Conservation (phyloP, 2,113 vertebrate species). For the Ciconia maguari region DNA sequence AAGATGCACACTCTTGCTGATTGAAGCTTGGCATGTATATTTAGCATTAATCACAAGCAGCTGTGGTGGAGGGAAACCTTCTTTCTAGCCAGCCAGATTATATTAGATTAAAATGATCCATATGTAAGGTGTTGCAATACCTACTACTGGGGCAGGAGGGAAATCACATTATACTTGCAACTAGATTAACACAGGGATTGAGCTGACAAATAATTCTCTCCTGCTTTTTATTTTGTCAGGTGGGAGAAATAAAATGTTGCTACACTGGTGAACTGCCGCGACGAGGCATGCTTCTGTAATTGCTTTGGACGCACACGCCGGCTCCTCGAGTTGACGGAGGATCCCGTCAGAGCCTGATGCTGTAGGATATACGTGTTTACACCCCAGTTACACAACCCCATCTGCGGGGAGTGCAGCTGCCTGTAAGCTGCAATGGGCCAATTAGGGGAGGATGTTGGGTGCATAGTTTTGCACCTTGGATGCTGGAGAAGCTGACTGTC, state of each 20-base stretch:
- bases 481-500: background rate
- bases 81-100: slow-evolving; percentile 63
- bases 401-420: background rate
- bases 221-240: slow-evolving; percentile 37
- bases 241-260: slow-evolving; percentile 19
- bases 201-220: slow-evolving; percentile 54
- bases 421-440: fast-evolving
- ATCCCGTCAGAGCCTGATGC: background rate
- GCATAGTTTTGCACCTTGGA: background rate
- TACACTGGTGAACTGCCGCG: background rate
- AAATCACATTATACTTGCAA: slow-evolving; percentile 67
- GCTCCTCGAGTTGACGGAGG: background rate
- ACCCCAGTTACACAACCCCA: too few relatives aligned
- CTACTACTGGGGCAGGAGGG: slow-evolving; percentile 41
- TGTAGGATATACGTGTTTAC: background rate
- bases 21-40: slow-evolving; percentile 51
- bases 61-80: slow-evolving; percentile 39
- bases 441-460: background rate
- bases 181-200: slow-evolving; percentile 64
- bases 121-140: slow-evolving; percentile 63
- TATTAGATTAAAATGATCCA: slow-evolving; percentile 70
- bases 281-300: background rate
- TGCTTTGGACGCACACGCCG: background rate
- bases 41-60: slow-evolving; percentile 62
- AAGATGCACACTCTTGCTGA: slow-evolving; percentile 34